Percentiles rank a stretch among this genome's conserved stretches.
Conservation (phyloP, 2,888 invertebrate genomes). For the Mayetiola destructor region DNA sequence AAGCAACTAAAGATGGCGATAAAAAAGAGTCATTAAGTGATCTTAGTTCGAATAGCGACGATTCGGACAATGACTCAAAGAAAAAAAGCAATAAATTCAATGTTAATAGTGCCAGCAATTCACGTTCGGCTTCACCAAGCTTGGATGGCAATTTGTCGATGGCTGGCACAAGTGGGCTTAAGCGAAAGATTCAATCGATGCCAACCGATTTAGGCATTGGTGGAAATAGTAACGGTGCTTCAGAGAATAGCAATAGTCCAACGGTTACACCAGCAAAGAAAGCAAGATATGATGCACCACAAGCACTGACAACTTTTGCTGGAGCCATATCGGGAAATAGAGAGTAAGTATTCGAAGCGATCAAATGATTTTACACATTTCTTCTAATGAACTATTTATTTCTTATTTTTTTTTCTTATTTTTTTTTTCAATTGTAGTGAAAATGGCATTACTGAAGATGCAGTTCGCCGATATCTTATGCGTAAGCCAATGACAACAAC, state of each 20-base stretch:
- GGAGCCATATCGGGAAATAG: conserved; percentile 30
- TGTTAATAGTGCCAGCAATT: conserved; percentile 38
- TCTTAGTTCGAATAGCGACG: conserved; percentile 53
- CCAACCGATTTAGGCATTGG: conserved; percentile 33
- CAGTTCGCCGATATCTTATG: conserved; percentile 83
- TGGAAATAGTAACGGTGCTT: conserved; percentile 27
- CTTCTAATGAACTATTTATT: too few relatives aligned
- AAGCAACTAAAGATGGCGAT: neutral
- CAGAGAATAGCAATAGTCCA: conserved; percentile 27
- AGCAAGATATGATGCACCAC: conserved; percentile 28
- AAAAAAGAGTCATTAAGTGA: conserved; percentile 50
- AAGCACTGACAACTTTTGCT: conserved; percentile 31
- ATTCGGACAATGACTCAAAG: conserved; percentile 53
- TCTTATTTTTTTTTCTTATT: conserved; percentile 11
- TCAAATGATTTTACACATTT: neutral
- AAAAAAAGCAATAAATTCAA: conserved; percentile 34
- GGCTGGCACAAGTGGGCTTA: conserved; percentile 18
- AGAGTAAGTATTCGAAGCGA: conserved; percentile 24
- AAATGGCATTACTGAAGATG: conserved; percentile 85
- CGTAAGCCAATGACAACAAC: conserved; percentile 97
- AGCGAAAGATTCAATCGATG: conserved; percentile 31
- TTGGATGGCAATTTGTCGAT: conserved; percentile 23
- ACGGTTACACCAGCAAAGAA: conserved; percentile 33
- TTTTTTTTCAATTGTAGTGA: conserved; percentile 42
- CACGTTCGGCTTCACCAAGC: conserved; percentile 37